Percentiles rank a stretch among this genome's conserved stretches.
Conservation (phyloP, 2,797 vertebrate genomes). For the Coendou prehensilis region DNA sequence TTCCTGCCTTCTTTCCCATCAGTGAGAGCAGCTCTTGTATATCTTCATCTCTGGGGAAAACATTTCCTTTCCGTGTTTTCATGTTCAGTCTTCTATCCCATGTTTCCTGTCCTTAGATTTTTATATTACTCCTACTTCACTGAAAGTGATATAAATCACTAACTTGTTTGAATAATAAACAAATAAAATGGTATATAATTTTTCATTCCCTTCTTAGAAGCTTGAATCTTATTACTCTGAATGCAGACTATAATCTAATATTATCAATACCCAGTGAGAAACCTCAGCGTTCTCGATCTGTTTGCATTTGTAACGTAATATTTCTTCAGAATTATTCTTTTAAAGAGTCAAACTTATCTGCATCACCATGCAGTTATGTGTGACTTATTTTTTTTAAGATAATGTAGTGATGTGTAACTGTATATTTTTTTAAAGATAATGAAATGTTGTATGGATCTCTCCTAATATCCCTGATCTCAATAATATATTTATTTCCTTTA, state of each 20-base stretch:
- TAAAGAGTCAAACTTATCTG: slow-evolving; percentile 72
- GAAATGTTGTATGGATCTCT: slow-evolving; percentile 67
- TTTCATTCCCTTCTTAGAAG: slow-evolving; percentile 79
- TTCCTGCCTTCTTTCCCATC: background rate
- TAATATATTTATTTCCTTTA: slow-evolving; percentile 62
- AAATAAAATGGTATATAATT: slow-evolving; percentile 84
- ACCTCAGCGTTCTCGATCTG: slow-evolving; percentile 75
- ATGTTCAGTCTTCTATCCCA: background rate
- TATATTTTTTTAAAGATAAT: slow-evolving; percentile 78
- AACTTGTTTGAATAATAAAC: slow-evolving; percentile 84
- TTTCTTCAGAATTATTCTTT: slow-evolving; percentile 80
- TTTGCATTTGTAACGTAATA: slow-evolving; percentile 83
- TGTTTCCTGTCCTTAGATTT: background rate
- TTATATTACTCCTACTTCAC: slow-evolving; percentile 69
- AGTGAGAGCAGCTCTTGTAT: background rate
- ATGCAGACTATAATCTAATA: slow-evolving; percentile 83
- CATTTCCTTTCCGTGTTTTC: background rate
- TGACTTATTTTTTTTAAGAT: slow-evolving; percentile 69
- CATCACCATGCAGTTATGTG: slow-evolving; percentile 50
- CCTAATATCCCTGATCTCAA: slow-evolving; percentile 20
- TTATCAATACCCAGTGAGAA: slow-evolving; percentile 72
- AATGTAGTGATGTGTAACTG: slow-evolving; percentile 62
- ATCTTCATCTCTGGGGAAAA: background rate
- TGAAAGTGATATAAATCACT: slow-evolving; percentile 80
- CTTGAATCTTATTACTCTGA: slow-evolving; percentile 83